Evolutionary conservation across 2,797 vertebrate species (phyloP), one percentile per base, ranked within the genome.

Genomic region (Eidolon dupreanum): DNA sequence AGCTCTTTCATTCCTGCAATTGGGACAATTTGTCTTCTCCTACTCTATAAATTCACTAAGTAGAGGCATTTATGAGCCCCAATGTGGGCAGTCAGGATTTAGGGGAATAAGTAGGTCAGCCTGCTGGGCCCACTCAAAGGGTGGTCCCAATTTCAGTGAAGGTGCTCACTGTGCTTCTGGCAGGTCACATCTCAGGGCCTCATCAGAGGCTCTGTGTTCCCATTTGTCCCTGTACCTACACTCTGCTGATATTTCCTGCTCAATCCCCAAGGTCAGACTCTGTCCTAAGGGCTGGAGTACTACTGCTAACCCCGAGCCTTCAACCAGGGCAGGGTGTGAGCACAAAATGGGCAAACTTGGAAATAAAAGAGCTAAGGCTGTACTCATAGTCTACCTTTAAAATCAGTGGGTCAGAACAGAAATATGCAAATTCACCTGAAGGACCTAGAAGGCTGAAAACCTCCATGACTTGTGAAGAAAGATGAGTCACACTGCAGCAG

Each of bases 341-440:
- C 24, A 15, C 28, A 77, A 75, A 61, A 26, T 5, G 53, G 19
- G 6, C 17, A 31, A 43, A 41, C 17, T 6, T 51, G 24, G 16
- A 74, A 88, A 36, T 59, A n/a, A 31, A 38, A 5, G 28, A 46
- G 12, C 55, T 16, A 61, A 68, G 79, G 41, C 28, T 83, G 26
- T 4, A 16, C 10, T 9, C 24, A 16, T 12, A 57, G 16, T n/a
- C 41, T 55, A 51, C 41, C 61, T 78, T 86, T 38, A 57, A 79
- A 74, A 49, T 73, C 36, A 53, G 73, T 63, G 31, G 28, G 24
- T 89, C 65, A 59, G 26, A 90, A 75, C 49, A 65, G 43, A 83
- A 26, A 49, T 65, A 77, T 33, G 22, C 59, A 65, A 78, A 41
- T 38, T 68, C 77, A 79, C 66, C 59, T 63, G 38, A 73, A 36